A percentile compares a stretch with the other conserved stretches of the same genome.
These are phyloP conservation scores for Spodoptera litura DNA, from an alignment of 1,140 invertebrate genomes.

Conservation along the genomic window DNA sequence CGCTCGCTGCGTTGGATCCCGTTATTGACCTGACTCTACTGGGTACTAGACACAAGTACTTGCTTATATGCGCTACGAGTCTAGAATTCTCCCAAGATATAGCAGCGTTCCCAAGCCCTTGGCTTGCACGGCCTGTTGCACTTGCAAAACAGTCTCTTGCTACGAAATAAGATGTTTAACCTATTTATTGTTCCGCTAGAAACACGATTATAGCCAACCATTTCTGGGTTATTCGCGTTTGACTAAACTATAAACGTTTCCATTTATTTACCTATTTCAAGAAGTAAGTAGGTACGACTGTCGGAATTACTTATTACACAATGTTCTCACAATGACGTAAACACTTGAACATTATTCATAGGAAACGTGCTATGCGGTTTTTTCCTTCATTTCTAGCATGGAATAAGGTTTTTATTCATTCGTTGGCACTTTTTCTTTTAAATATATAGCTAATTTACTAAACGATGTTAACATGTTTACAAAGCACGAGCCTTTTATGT, in stretches of 20 bases:
- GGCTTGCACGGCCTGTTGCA: conserved; percentile 15
- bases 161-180: conserved; percentile 32
- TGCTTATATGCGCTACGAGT: conserved; percentile 33
- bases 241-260: conserved; percentile 40
- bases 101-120: conserved; percentile 24
- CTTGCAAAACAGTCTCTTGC: conserved; percentile 28
- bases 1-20: conserved; percentile 66
- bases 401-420: conserved; percentile 20
- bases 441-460: conserved; percentile 22
- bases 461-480: conserved; percentile 25
- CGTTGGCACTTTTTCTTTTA: conserved; percentile 17
- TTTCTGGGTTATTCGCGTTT: conserved; percentile 28
- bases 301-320: conserved; percentile 43
- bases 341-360: conserved; percentile 32
- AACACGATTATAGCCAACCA: conserved; percentile 4
- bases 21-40: conserved; percentile 72
- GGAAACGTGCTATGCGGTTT: conserved; percentile 34
- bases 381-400: conserved; percentile 7
- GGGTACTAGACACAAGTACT: conserved; percentile 54
- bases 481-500: conserved; percentile 22
- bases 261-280: conserved; percentile 33
- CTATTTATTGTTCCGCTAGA: conserved; percentile 28
- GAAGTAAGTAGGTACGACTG: conserved; percentile 42
- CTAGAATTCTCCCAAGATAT: conserved; percentile 43
- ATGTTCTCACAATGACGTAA: conserved; percentile 42